These are phyloP conservation scores for Erinaceus europaeus DNA, from an alignment of 2,113 vertebrate species.

Conservation along the genomic window DNA sequence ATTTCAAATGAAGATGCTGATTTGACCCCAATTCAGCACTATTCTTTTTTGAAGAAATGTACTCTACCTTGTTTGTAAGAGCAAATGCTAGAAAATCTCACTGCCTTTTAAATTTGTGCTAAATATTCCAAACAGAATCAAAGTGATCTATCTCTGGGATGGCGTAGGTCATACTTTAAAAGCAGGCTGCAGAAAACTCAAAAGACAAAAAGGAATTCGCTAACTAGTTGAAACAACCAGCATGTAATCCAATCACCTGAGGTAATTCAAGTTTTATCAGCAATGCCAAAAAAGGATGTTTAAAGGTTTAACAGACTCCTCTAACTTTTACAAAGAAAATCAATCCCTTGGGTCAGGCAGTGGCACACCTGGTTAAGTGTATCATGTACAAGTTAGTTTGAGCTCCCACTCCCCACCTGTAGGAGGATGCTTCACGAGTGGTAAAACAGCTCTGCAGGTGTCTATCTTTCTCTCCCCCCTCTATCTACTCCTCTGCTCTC, in stretches of 20 bases:
- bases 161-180: background rate
- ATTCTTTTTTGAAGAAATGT: conserved; percentile 2
- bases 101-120: conserved; percentile 42
- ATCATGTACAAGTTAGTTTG: too few relatives aligned
- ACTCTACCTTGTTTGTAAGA: background rate
- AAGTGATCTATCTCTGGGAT: conserved; percentile 24
- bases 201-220: conserved; percentile 10
- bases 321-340: background rate
- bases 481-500: background rate
- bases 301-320: background rate
- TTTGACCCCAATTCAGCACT: background rate
- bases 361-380: background rate
- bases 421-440: too few relatives aligned
- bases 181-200: background rate
- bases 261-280: background rate
- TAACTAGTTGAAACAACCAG: background rate
- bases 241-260: background rate
- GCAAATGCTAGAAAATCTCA: conserved; percentile 28
- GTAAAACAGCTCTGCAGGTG: too few relatives aligned
- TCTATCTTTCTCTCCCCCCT: too few relatives aligned
- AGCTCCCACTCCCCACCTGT: too few relatives aligned
- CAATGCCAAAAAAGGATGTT: background rate
- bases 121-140: conserved; percentile 43
- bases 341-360: background rate
- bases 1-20: background rate